Evolutionary conservation across 2,888 invertebrate species (phyloP).

Genomic region (Thereva unica): DNA sequence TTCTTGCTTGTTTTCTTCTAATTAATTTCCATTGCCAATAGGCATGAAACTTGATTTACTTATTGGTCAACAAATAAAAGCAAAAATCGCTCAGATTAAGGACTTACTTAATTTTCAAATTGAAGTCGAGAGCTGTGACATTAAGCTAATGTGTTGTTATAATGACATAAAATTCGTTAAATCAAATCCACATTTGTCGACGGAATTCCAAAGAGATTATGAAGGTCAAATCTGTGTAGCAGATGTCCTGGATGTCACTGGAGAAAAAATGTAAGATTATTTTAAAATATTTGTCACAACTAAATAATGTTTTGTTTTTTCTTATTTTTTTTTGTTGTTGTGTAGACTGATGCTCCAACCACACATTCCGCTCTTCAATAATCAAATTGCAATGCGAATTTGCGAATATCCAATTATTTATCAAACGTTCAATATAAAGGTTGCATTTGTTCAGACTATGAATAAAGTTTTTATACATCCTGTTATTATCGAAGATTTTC

Average conservation of each 20-base stretch:
- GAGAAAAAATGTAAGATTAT: conserved; percentile 55
- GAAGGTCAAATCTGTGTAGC: conserved; percentile 55
- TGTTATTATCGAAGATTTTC: conserved; percentile 56
- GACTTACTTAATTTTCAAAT: conserved; percentile 56
- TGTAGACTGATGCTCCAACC: conserved; percentile 70
- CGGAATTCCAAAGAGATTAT: conserved; percentile 60
- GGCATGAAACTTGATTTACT: conserved; percentile 52
- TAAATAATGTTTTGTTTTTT: conserved; percentile 2
- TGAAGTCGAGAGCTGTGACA: conserved; percentile 52
- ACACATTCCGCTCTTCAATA: conserved; percentile 59
- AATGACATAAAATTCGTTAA: conserved; percentile 55
- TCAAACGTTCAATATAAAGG: conserved; percentile 64
- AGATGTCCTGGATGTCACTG: conserved; percentile 53
- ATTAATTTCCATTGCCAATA: conserved; percentile 38
- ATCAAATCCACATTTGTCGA: conserved; percentile 52
- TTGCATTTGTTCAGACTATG: conserved; percentile 64
- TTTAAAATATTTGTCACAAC: background rate
- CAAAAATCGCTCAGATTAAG: conserved; percentile 50
- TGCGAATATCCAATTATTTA: conserved; percentile 67
- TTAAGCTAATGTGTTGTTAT: conserved; percentile 55
- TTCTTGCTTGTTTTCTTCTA: background rate
- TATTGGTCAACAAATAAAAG: conserved; percentile 55
- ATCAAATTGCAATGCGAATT: conserved; percentile 57
- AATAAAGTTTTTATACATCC: conserved; percentile 70
- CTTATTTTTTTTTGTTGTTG: conserved; percentile 47